These are phyloP conservation scores for Okamejei kenojei DNA, from an alignment of 2,797 vertebrate species.

Conservation along the genomic window DNA sequence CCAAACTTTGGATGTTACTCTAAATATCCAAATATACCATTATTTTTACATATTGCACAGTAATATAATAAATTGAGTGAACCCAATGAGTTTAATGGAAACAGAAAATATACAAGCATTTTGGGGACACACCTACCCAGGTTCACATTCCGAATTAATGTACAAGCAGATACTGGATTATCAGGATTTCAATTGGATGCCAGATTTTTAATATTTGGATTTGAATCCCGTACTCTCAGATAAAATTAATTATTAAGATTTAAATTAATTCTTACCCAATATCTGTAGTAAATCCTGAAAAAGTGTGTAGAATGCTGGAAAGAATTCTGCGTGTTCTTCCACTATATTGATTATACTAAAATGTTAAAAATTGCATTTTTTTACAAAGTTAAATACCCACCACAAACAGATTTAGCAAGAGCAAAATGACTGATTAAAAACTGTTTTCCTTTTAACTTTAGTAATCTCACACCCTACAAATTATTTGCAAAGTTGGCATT, in stretches of 20 bases:
- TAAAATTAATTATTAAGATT: neutral
- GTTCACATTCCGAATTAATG: too few species aligned
- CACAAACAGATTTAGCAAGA: neutral
- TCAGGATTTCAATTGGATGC: too few species aligned
- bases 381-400: neutral
- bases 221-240: neutral
- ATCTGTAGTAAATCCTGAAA: slow-evolving; percentile 62
- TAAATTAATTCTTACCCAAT: slow-evolving; percentile 59
- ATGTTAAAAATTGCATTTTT: slow-evolving; percentile 26
- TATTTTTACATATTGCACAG: too few species aligned
- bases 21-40: too few species aligned
- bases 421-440: neutral
- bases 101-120: too few species aligned
- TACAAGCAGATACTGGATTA: too few species aligned
- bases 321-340: slow-evolving; percentile 78
- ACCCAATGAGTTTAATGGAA: too few species aligned
- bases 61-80: too few species aligned
- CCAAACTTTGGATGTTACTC: too few species aligned
- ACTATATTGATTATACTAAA: slow-evolving; percentile 75
- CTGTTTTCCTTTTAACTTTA: neutral
- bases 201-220: neutral
- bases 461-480: neutral
- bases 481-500: neutral
- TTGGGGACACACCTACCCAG: too few species aligned
- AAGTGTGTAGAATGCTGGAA: slow-evolving; percentile 74